phyloP scores from a whole-genome alignment of 2,797 vertebrate genomes.

The Chelmon rostratus region DNA sequence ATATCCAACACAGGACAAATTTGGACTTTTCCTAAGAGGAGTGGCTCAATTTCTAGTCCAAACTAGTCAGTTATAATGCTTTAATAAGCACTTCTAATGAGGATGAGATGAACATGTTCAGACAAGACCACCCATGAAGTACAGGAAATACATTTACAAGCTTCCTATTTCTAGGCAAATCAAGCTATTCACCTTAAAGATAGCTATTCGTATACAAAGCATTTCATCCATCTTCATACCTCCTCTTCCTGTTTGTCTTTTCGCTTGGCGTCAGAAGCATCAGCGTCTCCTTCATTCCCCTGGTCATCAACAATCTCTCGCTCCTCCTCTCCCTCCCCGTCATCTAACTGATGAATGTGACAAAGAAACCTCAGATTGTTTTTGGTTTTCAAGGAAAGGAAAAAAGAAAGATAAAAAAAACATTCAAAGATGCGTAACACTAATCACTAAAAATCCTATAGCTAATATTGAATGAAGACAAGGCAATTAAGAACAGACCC shows the following conservation, averaged over 20 bases:
- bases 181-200: background rate
- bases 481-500: conserved; percentile 34
- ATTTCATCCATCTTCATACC: conserved; percentile 75
- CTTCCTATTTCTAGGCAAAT: background rate
- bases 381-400: background rate
- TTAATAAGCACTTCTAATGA: no score
- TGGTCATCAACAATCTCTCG: conserved; percentile 88
- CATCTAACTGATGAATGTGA: conserved; percentile 55
- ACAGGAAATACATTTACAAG: no score
- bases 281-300: conserved; percentile 93
- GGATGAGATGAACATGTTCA: background rate
- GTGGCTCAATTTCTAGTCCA: background rate
- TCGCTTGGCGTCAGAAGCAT: conserved; percentile 91
- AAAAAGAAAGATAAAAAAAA: background rate
- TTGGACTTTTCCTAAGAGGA: background rate
- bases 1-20: background rate
- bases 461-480: background rate
- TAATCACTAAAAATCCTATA: background rate
- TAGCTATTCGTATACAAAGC: background rate
- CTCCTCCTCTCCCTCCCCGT: conserved; percentile 79
- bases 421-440: no score
- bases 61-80: background rate
- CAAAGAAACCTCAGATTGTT: background rate
- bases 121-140: background rate
- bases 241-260: conserved; percentile 94